Conservation (phyloP, 2,113 vertebrate genomes). For the Apodemus sylvaticus region DNA sequence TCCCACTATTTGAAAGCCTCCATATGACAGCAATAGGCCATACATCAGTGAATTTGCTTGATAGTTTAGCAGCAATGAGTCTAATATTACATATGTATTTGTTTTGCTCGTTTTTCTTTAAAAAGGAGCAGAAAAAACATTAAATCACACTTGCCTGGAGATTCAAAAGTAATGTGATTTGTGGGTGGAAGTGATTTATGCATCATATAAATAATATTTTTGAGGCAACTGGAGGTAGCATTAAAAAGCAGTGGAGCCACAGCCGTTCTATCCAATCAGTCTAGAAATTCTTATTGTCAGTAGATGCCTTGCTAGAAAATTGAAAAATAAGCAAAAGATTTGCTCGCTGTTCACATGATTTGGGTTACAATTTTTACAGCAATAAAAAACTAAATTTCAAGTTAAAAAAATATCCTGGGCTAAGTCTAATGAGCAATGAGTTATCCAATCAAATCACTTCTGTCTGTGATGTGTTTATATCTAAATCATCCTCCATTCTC, state of each 20-base stretch:
- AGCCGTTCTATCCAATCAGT: background rate
- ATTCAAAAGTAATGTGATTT: conserved; percentile 78
- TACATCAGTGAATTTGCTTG: conserved; percentile 68
- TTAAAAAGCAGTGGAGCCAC: conserved; percentile 34
- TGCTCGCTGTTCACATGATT: background rate
- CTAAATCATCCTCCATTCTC: background rate
- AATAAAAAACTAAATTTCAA: conserved; percentile 38
- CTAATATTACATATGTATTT: conserved; percentile 65
- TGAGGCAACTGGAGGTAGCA: conserved; percentile 50
- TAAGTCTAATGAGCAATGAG: background rate
- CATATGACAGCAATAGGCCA: conserved; percentile 60
- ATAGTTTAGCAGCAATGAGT: conserved; percentile 53
- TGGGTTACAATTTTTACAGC: background rate
- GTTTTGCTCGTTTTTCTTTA: conserved; percentile 70
- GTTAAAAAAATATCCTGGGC: background rate
- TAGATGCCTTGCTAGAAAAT: conserved; percentile 40
- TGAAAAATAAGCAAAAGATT: conserved; percentile 29
- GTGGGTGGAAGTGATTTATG: conserved; percentile 79
- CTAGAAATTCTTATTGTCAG: conserved; percentile 30
- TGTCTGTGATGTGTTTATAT: background rate
- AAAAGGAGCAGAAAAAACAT: conserved; percentile 49
- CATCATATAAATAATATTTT: conserved; percentile 76
- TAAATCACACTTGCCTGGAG: conserved; percentile 75
- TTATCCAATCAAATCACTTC: background rate
- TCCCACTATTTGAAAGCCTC: conserved; percentile 49